Evolutionary conservation across 1,140 invertebrate species (phyloP), one percentile per base, ranked within the genome.

Genomic region (Anoplolepis gracilipes): DNA sequence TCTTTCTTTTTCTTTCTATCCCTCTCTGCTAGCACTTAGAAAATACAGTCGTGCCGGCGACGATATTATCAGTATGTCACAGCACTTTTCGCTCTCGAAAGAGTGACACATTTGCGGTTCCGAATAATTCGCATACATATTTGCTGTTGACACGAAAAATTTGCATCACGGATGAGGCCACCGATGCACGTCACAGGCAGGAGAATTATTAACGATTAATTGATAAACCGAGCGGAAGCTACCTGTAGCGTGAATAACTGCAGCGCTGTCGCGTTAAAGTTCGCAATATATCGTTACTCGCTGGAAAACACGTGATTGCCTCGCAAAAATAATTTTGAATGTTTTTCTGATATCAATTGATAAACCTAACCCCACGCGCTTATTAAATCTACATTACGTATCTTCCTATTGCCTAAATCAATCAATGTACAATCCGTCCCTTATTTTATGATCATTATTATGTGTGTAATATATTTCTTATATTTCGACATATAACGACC

Each of bases 201-300:
- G 78, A 33, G 61, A 59, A 82, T 82, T 82, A 82, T 82, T 82
- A 72, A 67, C 67, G 53, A 70, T 67, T 82, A 82, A 82, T 82
- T 82, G 78, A 69, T 59, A 42, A 36, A 82, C 49, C 65, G 53
- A 36, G 36, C 53, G 78, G 78, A 82, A 82, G 72, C 72, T 73
- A 39, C 53, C n/a, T 25, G 78, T 36, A 19, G 77, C 33, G 64
- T 25, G 67, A 55, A 82, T 73, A 57, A 59, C 36, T 53, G 67
- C 39, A 28, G 25, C 36, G 53, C 65, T 16, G 65, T 19, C 53
- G 67, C 36, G 30, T 73, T 82, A 72, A 72, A 81, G 78, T 81
- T 72, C 78, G 36, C 78, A 42, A 19, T 39, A 53, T 19, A 25
- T 53, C 64, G 53, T 61, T 36, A 55, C 36, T 36, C 77, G 11